Percentiles rank a stretch among this genome's conserved stretches.
Evolutionary conservation across 2,113 vertebrate genomes (phyloP).

Genomic region (Plecturocebus donacophilus): DNA sequence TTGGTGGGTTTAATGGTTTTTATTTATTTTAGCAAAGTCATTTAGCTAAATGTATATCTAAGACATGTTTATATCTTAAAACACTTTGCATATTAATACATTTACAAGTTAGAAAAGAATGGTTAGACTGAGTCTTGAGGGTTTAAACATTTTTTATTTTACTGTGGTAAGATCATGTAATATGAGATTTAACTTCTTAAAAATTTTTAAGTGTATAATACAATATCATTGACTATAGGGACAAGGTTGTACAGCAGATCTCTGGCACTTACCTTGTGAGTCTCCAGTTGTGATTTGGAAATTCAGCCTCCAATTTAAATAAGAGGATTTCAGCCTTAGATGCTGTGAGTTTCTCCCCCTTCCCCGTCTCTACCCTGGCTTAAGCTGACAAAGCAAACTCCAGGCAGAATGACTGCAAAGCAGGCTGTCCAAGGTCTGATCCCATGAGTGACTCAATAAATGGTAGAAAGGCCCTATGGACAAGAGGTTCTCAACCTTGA

Average conservation of each 20-base stretch:
- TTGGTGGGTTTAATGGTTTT: neutral
- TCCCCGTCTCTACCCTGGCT: neutral
- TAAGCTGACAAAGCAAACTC: neutral
- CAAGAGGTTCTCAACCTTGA: neutral
- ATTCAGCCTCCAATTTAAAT: neutral
- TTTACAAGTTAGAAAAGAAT: neutral
- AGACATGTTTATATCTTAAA: neutral
- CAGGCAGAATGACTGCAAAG: neutral
- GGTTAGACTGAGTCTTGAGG: neutral
- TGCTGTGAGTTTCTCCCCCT: neutral
- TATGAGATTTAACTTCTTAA: neutral
- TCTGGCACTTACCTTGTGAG: neutral
- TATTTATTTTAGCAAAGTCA: neutral
- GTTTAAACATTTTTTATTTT: neutral
- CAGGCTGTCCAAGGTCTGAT: neutral
- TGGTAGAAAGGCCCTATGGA: neutral
- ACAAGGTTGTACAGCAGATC: too few relatives aligned
- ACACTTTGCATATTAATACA: neutral
- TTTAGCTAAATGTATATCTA: neutral
- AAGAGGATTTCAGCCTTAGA: neutral
- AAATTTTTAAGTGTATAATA: neutral
- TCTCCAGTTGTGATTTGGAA: conserved; percentile 17
- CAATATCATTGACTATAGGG: neutral
- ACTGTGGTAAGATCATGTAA: neutral
- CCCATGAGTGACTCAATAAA: neutral